Percentiles rank a stretch among this genome's conserved stretches.
Conservation (phyloP, 2,113 vertebrate genomes). For the Alouatta palliata region DNA sequence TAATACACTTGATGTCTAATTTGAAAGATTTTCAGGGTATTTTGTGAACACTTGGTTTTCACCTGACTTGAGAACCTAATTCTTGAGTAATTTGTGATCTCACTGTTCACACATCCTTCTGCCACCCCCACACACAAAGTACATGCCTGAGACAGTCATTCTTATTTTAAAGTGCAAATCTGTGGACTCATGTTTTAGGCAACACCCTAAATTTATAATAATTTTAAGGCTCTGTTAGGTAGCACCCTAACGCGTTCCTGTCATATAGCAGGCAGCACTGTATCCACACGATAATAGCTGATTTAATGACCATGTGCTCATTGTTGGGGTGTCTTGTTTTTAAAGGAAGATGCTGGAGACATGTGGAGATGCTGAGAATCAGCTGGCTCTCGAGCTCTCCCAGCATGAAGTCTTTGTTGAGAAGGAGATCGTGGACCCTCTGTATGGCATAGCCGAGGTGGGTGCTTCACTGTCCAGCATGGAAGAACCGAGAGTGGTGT, state of each 20-base stretch:
- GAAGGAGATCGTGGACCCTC: conserved; percentile 94
- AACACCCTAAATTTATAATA: accelerated
- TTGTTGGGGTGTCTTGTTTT: conserved; percentile 42
- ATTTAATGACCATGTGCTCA: background rate
- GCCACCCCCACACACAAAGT: background rate
- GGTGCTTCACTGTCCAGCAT: background rate
- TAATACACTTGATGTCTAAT: background rate
- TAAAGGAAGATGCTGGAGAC: conserved; percentile 96
- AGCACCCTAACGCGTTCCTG: no score
- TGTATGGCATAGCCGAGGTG: conserved; percentile 94
- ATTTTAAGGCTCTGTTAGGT: background rate
- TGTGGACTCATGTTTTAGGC: background rate
- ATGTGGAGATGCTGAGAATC: conserved; percentile 95
- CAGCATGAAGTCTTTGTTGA: conserved; percentile 95
- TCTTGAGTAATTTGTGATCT: background rate
- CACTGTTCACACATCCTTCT: background rate
- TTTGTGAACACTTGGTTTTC: background rate
- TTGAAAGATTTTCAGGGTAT: background rate
- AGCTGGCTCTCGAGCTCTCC: conserved; percentile 94
- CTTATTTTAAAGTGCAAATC: background rate
- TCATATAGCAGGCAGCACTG: background rate
- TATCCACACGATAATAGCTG: accelerated
- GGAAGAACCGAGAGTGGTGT: accelerated
- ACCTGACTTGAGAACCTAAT: background rate
- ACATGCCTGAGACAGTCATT: background rate